Percentiles rank a stretch among this genome's conserved stretches.
These are phyloP conservation scores for Amblyteles armatorius DNA, from an alignment of 2,888 invertebrate genomes.

Conservation along the genomic window DNA sequence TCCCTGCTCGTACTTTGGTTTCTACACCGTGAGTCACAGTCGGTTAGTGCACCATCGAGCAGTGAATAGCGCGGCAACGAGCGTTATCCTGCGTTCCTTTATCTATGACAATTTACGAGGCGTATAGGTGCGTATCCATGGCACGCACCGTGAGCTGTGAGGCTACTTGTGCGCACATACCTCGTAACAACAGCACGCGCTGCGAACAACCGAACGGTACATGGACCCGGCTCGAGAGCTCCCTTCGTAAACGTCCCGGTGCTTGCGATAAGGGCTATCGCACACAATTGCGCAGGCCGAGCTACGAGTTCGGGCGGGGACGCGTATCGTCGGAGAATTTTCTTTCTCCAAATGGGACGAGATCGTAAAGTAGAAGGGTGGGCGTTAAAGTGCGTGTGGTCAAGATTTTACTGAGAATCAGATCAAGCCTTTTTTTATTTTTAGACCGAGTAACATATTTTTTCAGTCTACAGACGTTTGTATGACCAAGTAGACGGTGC, in stretches of 20 bases:
- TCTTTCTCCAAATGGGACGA: conserved; percentile 51
- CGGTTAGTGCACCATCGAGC: conserved; percentile 49
- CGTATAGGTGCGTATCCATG: conserved; percentile 37
- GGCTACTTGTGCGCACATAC: conserved; percentile 44
- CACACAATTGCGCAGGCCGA: conserved; percentile 35
- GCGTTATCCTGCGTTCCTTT: conserved; percentile 64
- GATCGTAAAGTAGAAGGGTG: conserved; percentile 65
- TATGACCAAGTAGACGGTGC: background rate
- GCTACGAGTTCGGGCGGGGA: conserved; percentile 39
- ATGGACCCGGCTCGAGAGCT: conserved; percentile 10
- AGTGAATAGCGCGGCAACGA: conserved; percentile 3
- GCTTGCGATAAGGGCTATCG: conserved; percentile 57
- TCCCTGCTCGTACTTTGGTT: conserved; percentile 29
- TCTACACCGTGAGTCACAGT: conserved; percentile 50
- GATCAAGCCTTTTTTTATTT: background rate
- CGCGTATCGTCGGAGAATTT: conserved; percentile 49
- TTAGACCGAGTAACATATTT: background rate
- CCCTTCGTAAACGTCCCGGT: conserved; percentile 42
- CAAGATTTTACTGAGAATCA: conserved; percentile 7
- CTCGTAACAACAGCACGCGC: conserved; percentile 24
- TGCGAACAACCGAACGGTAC: conserved; percentile 11
- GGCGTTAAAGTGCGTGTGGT: conserved; percentile 44
- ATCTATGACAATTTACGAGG: conserved; percentile 67
- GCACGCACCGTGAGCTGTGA: conserved; percentile 39
- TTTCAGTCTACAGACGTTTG: background rate